These are phyloP conservation scores for Saccostrea glomerata DNA, from an alignment of 1,140 invertebrate species.

Conservation along the genomic window DNA sequence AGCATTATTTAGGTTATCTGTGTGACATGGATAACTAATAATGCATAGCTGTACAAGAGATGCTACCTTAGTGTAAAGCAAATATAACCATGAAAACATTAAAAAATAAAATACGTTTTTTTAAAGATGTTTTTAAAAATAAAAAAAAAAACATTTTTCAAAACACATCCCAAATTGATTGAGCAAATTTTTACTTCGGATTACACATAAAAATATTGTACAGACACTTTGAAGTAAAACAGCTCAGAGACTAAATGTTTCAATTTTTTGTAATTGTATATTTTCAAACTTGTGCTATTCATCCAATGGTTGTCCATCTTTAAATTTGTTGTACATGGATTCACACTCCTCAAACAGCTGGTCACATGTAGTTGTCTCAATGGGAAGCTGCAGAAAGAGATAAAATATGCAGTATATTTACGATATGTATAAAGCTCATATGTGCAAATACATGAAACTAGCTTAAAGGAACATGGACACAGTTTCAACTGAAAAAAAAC, in stretches of 20 bases:
- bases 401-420: neutral
- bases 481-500: too few relatives aligned
- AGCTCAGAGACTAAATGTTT: neutral
- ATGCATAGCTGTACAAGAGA: too few relatives aligned
- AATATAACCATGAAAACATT: neutral
- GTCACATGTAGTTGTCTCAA: neutral
- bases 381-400: neutral
- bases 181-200: neutral
- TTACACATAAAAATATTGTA: neutral
- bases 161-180: neutral
- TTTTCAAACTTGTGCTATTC: neutral
- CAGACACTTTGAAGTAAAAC: neutral
- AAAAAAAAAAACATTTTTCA: neutral
- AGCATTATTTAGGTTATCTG: too few relatives aligned
- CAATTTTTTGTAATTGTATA: too few relatives aligned
- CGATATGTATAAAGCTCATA: too few relatives aligned
- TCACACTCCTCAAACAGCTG: slow-evolving; percentile 5
- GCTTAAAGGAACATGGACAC: too few relatives aligned
- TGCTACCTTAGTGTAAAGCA: too few relatives aligned
- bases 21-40: too few relatives aligned
- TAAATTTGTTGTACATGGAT: neutral
- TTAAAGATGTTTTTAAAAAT: too few relatives aligned
- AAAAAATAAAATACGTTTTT: too few relatives aligned
- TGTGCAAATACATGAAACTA: too few relatives aligned
- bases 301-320: neutral